phyloP scores from a whole-genome alignment of 2,113 vertebrate species.

The Hyperoodon ampullatus region DNA sequence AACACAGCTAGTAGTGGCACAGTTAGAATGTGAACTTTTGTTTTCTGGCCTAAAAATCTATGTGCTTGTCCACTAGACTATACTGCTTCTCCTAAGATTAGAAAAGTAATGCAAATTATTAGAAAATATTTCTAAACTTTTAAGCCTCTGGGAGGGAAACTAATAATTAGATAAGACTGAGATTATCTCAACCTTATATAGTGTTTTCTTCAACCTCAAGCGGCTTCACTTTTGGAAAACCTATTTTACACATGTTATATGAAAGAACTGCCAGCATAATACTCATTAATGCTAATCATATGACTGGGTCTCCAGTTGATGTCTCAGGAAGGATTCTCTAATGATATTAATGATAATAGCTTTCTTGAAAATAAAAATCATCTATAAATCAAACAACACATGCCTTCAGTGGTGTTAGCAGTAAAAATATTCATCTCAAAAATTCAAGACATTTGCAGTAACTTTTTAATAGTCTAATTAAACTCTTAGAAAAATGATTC shows the following conservation, averaged over 20 bases:
- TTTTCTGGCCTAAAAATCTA: background rate
- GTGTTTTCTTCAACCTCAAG: background rate
- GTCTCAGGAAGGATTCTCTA: background rate
- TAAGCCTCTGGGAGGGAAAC: background rate
- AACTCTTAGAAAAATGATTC: conserved; percentile 50
- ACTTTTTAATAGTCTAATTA: conserved; percentile 20
- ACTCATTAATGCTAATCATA: background rate
- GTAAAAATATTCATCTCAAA: background rate
- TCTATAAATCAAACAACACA: background rate
- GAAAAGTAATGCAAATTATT: background rate
- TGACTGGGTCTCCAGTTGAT: background rate
- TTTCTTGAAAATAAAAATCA: conserved; percentile 46
- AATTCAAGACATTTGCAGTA: background rate
- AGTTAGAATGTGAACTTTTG: background rate
- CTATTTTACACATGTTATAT: background rate
- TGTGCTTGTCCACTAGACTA: background rate
- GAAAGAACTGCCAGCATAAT: background rate
- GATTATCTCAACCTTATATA: background rate
- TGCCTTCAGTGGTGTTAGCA: background rate
- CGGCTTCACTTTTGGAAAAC: conserved; percentile 27
- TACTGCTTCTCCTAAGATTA: background rate
- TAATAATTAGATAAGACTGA: conserved; percentile 36
- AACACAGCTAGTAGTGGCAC: background rate
- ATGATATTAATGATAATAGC: background rate
- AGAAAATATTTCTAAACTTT: background rate